phyloP scores from a whole-genome alignment of 1,140 invertebrate genomes.

The Spodoptera litura region DNA sequence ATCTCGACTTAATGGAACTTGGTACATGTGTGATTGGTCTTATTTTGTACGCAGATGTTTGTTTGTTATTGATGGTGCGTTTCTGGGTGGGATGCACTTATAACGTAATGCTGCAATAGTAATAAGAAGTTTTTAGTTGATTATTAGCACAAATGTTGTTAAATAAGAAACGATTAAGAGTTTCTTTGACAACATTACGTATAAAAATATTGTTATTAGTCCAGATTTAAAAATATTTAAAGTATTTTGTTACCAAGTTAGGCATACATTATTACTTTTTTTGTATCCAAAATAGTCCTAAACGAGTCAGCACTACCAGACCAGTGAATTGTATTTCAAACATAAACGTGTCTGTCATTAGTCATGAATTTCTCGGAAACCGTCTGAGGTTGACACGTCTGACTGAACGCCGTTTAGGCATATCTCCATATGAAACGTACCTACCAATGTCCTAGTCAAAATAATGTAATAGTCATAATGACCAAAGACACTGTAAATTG shows the following conservation, averaged over 20 bases:
- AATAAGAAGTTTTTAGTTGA: too few relatives aligned
- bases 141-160: too few relatives aligned
- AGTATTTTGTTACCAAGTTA: too few relatives aligned
- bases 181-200: too few relatives aligned
- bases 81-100: too few relatives aligned
- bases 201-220: too few relatives aligned
- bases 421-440: constrained; percentile 1
- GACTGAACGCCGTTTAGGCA: constrained; percentile 12
- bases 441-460: neutral
- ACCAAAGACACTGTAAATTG: neutral
- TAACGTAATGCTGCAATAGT: too few relatives aligned
- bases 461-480: neutral
- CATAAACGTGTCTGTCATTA: neutral
- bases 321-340: neutral
- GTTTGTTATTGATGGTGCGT: constrained; percentile 25
- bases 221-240: too few relatives aligned
- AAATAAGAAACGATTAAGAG: too few relatives aligned
- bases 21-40: constrained; percentile 37
- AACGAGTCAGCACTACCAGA: neutral
- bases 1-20: constrained; percentile 62
- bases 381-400: neutral
- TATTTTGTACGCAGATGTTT: constrained; percentile 31
- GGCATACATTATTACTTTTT: too few relatives aligned
- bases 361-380: constrained; percentile 13
- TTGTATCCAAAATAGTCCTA: too few relatives aligned